Evolutionary conservation across 2,888 invertebrate genomes (phyloP), one percentile per base, ranked within the genome.

Genomic region (Itoplectis maculator): DNA sequence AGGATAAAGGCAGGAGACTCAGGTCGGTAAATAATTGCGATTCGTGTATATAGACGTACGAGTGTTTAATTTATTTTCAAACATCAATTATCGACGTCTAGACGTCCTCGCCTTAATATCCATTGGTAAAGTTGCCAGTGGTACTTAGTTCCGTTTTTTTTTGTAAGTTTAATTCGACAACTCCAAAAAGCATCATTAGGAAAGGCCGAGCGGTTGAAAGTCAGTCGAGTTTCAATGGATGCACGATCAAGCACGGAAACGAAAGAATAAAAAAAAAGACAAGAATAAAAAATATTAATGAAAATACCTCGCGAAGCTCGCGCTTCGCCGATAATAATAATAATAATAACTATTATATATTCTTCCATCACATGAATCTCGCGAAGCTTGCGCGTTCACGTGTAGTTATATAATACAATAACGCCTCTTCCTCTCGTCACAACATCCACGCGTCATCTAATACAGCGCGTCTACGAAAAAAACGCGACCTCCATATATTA

Each of bases 1-100:
- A 9, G 11, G 35, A 59, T 0, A 15, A 6, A 29, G 51, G 11
- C 13, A 13, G 45, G 40, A n/a, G n/a, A 40, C n/a, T 56, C 13
- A 15, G 59, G 59, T 61, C 15, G 7, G 42, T 0, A 23, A 63
- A 45, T 63, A 63, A 63, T 5, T 13, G 63, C 40, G 45, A 63
- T 63, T 42, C 23, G 23, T 72, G 13, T 72, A 61, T 77, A 73
- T 72, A 82, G 75, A 80, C 80, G 76, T 82, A 83, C 80, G 79
- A 83, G 80, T 80, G 72, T 76, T 73, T 80, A 76, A 83, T 89
- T 89, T 89, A 89, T 89, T 89, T 89, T 84, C 86, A 89, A 88
- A 89, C 89, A 89, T 87, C 86, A 86, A 88, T 82, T 87, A 86
- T 82, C 85, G 87, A 86, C 88, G 87, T 88, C 87, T 86, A 89